A percentile compares a stretch with the other conserved stretches of the same genome.
These are phyloP conservation scores for Dryoscopus gambensis DNA, from an alignment of 2,113 vertebrate species.

Conservation along the genomic window DNA sequence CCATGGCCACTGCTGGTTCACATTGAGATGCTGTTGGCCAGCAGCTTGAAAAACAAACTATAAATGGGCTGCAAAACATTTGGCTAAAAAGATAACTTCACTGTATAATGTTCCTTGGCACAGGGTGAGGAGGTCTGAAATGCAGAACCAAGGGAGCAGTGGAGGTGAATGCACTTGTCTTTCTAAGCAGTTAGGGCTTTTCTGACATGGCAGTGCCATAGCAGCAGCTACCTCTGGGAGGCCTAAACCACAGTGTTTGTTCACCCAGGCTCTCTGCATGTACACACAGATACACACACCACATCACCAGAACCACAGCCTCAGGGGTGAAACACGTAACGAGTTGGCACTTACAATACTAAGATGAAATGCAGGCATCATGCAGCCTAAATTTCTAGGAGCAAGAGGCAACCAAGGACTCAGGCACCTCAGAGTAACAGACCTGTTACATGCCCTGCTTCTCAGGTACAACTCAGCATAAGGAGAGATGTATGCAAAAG, in stretches of 20 bases:
- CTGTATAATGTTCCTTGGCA: background rate
- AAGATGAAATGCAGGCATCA: background rate
- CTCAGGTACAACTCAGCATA: background rate
- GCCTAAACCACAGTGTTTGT: fast-evolving
- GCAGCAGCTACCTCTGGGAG: background rate
- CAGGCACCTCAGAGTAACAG: background rate
- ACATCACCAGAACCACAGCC: background rate
- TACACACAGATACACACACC: background rate
- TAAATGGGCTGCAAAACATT: background rate
- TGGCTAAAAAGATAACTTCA: background rate
- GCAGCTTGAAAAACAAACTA: background rate
- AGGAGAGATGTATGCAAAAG: background rate
- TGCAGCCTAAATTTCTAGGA: background rate
- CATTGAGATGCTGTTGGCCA: background rate
- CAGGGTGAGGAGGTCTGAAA: background rate
- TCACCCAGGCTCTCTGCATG: background rate
- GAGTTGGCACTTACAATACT: background rate
- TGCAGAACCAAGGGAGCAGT: background rate
- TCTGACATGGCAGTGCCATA: background rate
- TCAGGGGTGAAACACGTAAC: background rate
- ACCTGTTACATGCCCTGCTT: background rate
- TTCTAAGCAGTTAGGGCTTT: background rate
- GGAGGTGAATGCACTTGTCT: fast-evolving
- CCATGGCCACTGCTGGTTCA: background rate
- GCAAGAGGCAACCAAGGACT: background rate